Evolutionary conservation across 2,113 vertebrate species (phyloP), one percentile per base, ranked within the genome.

Genomic region (Talpa occidentalis): DNA sequence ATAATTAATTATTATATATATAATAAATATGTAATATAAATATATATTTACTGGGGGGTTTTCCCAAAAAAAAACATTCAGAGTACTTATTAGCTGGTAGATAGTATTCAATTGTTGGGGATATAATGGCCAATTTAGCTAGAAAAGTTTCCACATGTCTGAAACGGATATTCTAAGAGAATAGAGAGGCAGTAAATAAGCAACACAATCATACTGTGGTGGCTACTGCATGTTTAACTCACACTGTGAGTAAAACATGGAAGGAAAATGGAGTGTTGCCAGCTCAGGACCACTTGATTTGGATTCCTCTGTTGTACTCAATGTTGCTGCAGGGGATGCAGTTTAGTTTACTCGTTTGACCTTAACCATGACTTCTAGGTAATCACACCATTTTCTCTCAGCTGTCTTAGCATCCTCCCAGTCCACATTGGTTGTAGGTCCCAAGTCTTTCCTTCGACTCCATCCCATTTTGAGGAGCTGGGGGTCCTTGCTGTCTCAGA

Each of bases 251-350:
- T 60, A 73, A 6, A 47, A 10, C 24, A 14, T 30, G 14, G n/a
- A 22, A 70, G 28, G 26, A 78, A 80, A 82, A 74, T 3, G 6
- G 4, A 6, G 2, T 32, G 1, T 10, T 83, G 15, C 17, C 24
- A 15, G 16, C 59, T 19, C 1, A 32, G 15, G 28, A 10, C 21
- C 21, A 1, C 22, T 7, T 26, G 30, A 56, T 7, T 17, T 7
- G 0, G 16, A 59, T 52, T 40, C 2, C n/a, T 12, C 19, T 44
- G 9, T 1, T 30, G 24, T 7, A 59, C 4, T 81, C 8, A 14
- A 0, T 64, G 56, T 30, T 40, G 37, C 3, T 60, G 22, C 42
- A 0, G 0, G 6, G 1, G 1, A 11, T 80, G 44, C 10, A 10
- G 22, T 81, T 52, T 21, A 4, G 0, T 47, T 74, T 91, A 11